Evolutionary conservation across 2,113 vertebrate genomes (phyloP), one percentile per base, ranked within the genome.

Genomic region (Corythornis cristatus): DNA sequence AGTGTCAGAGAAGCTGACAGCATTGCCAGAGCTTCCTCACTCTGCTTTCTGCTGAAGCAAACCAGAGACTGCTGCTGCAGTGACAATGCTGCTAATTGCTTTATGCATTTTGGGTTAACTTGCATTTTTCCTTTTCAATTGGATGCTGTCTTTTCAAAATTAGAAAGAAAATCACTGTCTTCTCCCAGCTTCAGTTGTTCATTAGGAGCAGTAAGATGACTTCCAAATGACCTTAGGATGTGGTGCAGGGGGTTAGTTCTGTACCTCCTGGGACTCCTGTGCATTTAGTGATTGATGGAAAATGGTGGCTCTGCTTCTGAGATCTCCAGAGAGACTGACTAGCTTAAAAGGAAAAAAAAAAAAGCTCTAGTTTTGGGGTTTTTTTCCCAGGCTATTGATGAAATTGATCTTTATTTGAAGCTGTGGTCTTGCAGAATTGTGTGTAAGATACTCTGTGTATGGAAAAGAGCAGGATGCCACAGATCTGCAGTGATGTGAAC

Each of bases 351-450:
- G 21, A 50, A 86, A 61, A 9, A 9, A 37, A 65, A 85, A 62
- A 37, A 40, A 61, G 8, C n/a, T 79, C 16, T 64, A 33, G 1
- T 29, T 50, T 35, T 21, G 79, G 58, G 58, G 33, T 15, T 82
- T 62, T 77, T 22, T n/a, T 85, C 70, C 28, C 3, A 3, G 0
- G 0, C 23, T 58, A 0, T n/a, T 45, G 50, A 73, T 88, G 72
- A 66, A 86, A 80, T 21, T 50, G 33, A 11, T 62, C 76, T 88
- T 68, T 82, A 73, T 89, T 37, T 87, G 71, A 40, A 89, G 66
- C 70, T 57, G 35, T 82, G 58, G 23, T 79, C 86, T 73, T 83
- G 25, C 40, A 62, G 66, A 64, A 53, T 75, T 72, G 65, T 64
- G 13, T 76, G 28, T 82, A 28, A 87, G 89, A 43, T 86, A 26